Evolutionary conservation across 2,888 invertebrate species (phyloP), one percentile per base, ranked within the genome.

Genomic region (Plebejus melissa): DNA sequence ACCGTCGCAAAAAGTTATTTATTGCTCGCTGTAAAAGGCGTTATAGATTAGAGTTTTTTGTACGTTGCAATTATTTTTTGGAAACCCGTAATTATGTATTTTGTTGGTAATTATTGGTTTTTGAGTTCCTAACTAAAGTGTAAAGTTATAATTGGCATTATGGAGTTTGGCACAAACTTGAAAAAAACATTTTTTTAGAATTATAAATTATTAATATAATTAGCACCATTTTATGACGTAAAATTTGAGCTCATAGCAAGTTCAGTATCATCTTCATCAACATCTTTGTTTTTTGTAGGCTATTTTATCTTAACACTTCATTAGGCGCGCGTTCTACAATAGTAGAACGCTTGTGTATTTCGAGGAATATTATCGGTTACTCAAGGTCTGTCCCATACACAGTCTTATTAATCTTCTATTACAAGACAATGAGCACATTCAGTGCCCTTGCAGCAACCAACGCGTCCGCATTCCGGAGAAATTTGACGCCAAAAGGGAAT

Each of bases 1-100:
- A 65, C 32, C 65, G 65, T 65, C 65, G 13, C 65, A 65, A 65
- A 65, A 65, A 13, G 32, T 65, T 22, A 65, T 65, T 65, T 65
- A 65, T 65, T 16, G 65, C 32, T 65, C 13, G 32, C 13, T 6
- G 32, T 65, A 65, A 65, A 65, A 32, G 65, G 65, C 65, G 65
- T 32, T 65, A 13, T 65, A 60, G 22, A 32, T 65, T 60, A 9
- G 9, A 28, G 13, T 32, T 65, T 65, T 60, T 65, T 32, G 32
- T 13, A 36, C 65, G 32, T 32, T 65, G 65, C 32, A 32, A 65
- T 65, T 65, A 65, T 65, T 65, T 65, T 58, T 65, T 65, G 5
- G 65, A 6, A 65, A 71, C 46, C 22, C 9, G 71, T 71, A 46
- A 41, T 46, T 46, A 46, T 46, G 70, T 38, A n/a, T 41, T 70